Evolutionary conservation across 2,113 vertebrate genomes (phyloP), one percentile per base, ranked within the genome.

Genomic region (Heteronetta atricapilla): DNA sequence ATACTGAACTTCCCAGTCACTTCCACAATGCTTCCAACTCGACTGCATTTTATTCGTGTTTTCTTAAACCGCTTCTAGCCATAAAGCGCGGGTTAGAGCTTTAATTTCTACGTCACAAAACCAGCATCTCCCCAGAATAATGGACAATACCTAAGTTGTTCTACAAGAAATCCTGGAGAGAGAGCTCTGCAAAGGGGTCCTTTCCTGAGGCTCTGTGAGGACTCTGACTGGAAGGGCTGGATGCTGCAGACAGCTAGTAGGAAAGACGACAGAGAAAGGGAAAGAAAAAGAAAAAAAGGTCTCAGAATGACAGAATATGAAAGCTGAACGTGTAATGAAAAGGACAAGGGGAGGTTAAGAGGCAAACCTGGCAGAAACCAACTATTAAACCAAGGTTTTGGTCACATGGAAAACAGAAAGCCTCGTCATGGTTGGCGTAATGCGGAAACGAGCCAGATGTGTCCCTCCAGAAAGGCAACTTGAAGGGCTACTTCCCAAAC

Each of bases 101-200:
- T 82, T 0, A 13, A 7, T 31, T 62, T 81, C 59, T 42, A 9
- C 63, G 90, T 80, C 52, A 93, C 75, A 53, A 86, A 88, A 94
- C 36, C 82, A 97, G 97, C 96, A 78, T 94, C 91, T 96, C 94
- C 97, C 97, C 97, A 97, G 95, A 96, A 94, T 63, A 97, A 97
- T 63, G 94, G 98, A 98, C 98, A 98, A 99, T 99, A 99, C 99
- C 99, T 99, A 99, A 99, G 98, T 98, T 97, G 99, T 98, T 98
- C 98, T 99, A 99, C 98, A 99, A 99, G 99, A 99, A 99, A 99
- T 99, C 99, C 99, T 99, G 99, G 98, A 99, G 98, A 99, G 99
- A 99, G 98, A 99, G 98, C 98, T 99, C 99, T 99, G 99, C 99
- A 99, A 99, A 99, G 95, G 99, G 99, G 97, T 99, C 99, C 99